Evolutionary conservation across 2,888 invertebrate genomes (phyloP).

Genomic region (Autographa gamma): DNA sequence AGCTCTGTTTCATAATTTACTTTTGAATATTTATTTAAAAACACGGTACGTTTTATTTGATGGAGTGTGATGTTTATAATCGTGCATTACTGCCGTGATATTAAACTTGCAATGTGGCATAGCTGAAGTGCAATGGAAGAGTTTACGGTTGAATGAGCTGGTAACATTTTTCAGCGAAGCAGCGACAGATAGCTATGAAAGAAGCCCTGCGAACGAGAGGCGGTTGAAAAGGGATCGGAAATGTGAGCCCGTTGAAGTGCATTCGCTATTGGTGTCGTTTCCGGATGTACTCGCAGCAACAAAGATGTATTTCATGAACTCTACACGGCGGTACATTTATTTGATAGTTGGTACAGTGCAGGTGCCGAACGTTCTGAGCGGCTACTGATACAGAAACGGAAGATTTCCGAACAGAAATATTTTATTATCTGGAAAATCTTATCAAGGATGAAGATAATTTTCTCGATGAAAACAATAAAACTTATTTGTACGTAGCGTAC

Average conservation of each 20-base stretch:
- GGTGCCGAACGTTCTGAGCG: constrained; percentile 31
- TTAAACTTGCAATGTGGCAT: constrained; percentile 45
- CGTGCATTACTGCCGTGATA: constrained; percentile 33
- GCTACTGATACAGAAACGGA: constrained; percentile 15
- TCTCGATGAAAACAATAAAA: neutral
- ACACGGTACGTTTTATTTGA: neutral
- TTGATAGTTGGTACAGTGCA: constrained; percentile 52
- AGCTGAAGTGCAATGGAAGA: constrained; percentile 53
- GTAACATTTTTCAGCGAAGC: constrained; percentile 72
- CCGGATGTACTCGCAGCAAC: constrained; percentile 63
- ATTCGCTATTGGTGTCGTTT: constrained; percentile 77
- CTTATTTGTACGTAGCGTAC: neutral
- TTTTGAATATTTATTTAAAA: neutral
- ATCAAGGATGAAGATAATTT: neutral
- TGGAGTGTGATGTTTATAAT: constrained; percentile 23
- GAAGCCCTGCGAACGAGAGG: constrained; percentile 67
- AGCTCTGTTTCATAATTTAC: neutral
- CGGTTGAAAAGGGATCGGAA: constrained; percentile 75
- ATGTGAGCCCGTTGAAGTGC: constrained; percentile 74
- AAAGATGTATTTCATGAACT: constrained; percentile 60
- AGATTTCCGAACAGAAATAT: constrained; percentile 15
- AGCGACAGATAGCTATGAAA: constrained; percentile 71
- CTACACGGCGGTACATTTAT: constrained; percentile 53
- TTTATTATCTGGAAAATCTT: constrained; percentile 1
- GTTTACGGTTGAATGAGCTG: constrained; percentile 75